Evolutionary conservation across 2,888 invertebrate genomes (phyloP), one percentile per base, ranked within the genome.

Genomic region (Aelia acuminata): DNA sequence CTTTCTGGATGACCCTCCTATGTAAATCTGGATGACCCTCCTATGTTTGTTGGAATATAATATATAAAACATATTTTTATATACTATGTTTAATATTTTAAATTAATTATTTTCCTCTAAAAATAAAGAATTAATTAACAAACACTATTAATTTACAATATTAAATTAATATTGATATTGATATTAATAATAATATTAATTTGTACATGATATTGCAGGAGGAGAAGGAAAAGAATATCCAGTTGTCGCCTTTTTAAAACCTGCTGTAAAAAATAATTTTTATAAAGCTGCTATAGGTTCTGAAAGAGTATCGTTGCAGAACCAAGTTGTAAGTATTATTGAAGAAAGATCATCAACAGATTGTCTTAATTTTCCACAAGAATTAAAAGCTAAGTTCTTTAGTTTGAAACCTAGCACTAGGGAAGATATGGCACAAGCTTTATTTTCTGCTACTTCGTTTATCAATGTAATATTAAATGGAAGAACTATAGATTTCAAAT

Each of bases 281-380:
- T 89, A 88, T 75, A 84, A 89, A 22, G 89, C 86, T n/a, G 22
- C 86, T 20, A 63, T 89, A 26, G 89, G 89, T 43, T 85, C 84
- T 10, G 90, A 90, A 80, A 57, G 88, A 26, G 86, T 90, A 8
- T 89, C 90, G 3, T 84, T 89, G 26, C 89, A 89, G 86, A 88
- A 88, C 11, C 84, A 88, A 39, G 85, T 89, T 43, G 39, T 47
- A 10, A 89, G 89, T 48, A 80, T 89, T 10, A 87, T 89, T 22
- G 89, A 89, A 10, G 87, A 87, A 35, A 80, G 39, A 35, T 75
- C 75, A n/a, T n/a, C 39, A 48, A 53, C 53, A 20, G 80, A 84
- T 48, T 87, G 47, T 50, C 18, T 87, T 3, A 39, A 11, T 50
- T 47, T 87, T 49, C 50, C 87, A 3, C 75, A 80, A 50, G 80